Percentiles rank a stretch among this genome's conserved stretches.
These are phyloP conservation scores for Sarcophilus harrisii DNA, from an alignment of 2,797 vertebrate species.

Conservation along the genomic window DNA sequence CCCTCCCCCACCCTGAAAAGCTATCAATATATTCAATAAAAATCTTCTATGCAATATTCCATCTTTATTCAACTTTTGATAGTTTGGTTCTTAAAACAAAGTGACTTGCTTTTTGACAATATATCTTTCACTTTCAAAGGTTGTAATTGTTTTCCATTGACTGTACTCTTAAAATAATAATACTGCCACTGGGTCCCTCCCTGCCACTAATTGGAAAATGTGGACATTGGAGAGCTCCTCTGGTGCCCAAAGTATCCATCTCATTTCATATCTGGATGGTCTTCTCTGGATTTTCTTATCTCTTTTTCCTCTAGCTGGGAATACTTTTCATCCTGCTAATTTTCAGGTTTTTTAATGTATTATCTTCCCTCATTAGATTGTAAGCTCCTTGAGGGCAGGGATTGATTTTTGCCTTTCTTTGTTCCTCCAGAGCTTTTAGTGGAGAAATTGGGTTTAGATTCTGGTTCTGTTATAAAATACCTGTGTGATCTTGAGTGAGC, in stretches of 20 bases:
- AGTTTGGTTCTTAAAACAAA: neutral
- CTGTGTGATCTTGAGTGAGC: neutral
- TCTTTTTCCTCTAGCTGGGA: neutral
- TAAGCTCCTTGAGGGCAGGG: neutral
- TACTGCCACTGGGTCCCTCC: neutral
- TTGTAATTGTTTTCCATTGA: neutral
- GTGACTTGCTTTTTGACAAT: neutral
- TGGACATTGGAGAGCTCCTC: neutral
- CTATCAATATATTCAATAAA: neutral
- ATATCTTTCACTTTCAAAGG: neutral
- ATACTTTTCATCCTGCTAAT: neutral
- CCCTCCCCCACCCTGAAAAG: neutral
- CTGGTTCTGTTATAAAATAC: neutral
- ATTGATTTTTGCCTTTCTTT: neutral
- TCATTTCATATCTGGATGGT: neutral
- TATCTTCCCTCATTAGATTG: neutral
- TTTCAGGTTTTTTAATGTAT: neutral
- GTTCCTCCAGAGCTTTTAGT: neutral
- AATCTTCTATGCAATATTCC: neutral
- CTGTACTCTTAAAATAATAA: neutral
- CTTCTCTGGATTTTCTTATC: neutral
- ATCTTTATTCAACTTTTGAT: neutral
- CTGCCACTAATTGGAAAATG: neutral
- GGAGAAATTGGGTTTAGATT: neutral
- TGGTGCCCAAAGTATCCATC: neutral